Evolutionary conservation across 2,113 vertebrate species (phyloP).

Genomic region (Nicator chloris): DNA sequence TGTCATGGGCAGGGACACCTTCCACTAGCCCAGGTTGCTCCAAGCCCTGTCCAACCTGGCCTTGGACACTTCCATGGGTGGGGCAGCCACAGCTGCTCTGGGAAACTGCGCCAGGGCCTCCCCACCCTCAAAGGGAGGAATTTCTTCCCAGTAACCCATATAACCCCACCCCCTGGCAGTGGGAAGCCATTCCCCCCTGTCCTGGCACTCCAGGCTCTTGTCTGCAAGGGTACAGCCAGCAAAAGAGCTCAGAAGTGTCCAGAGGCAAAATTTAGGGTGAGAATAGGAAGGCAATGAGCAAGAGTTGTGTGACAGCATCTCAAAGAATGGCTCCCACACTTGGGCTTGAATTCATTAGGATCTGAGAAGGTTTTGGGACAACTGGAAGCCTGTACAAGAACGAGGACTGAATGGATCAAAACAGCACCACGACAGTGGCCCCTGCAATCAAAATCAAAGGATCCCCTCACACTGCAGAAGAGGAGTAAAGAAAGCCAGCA

Average conservation of each 20-base stretch:
- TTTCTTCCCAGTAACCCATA: neutral
- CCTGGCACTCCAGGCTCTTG: neutral
- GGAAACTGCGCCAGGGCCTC: fast-evolving
- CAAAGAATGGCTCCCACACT: neutral
- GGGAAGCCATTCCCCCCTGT: neutral
- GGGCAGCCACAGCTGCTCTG: neutral
- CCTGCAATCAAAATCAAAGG: neutral
- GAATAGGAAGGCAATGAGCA: neutral
- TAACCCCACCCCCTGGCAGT: neutral
- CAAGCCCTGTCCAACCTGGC: fast-evolving
- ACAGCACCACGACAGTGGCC: neutral
- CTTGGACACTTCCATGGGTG: neutral
- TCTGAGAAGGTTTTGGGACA: neutral
- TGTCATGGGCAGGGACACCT: neutral
- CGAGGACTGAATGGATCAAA: neutral
- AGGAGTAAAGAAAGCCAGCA: neutral
- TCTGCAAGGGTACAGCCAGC: neutral
- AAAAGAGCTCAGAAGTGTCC: neutral
- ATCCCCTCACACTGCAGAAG: neutral
- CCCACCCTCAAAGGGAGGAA: fast-evolving
- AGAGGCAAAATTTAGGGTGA: neutral
- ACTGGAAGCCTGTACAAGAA: neutral
- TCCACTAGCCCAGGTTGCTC: fast-evolving
- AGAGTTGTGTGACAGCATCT: neutral
- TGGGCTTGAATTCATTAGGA: neutral